phyloP scores from a whole-genome alignment of 2,888 invertebrate genomes.

The Macrophya annulata region DNA sequence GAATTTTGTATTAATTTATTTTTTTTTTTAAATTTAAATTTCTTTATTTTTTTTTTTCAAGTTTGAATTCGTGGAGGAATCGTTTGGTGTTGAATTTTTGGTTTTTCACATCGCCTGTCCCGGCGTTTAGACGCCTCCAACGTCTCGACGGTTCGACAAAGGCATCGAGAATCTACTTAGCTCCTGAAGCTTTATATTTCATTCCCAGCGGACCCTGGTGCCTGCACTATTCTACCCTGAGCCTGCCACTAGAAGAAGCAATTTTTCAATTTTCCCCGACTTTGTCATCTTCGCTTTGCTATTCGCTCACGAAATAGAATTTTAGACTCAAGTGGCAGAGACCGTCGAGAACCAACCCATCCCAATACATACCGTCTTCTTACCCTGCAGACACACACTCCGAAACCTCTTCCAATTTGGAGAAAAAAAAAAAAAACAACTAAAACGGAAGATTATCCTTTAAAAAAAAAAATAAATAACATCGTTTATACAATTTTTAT shows the following conservation, averaged over 20 bases:
- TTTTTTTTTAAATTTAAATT: background rate
- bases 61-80: background rate
- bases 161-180: conserved; percentile 75
- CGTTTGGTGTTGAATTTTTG: conserved; percentile 1
- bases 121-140: conserved; percentile 1
- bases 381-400: conserved; percentile 9
- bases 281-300: conserved; percentile 79
- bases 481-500: background rate
- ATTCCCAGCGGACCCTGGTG: conserved; percentile 66
- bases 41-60: background rate
- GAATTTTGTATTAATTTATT: background rate
- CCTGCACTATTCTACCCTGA: conserved; percentile 34
- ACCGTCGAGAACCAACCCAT: conserved; percentile 56
- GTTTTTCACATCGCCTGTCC: background rate
- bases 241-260: conserved; percentile 72
- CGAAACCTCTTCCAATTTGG: background rate
- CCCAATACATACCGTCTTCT: background rate
- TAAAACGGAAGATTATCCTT: background rate
- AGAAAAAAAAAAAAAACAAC: background rate
- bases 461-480: background rate
- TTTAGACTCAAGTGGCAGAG: conserved; percentile 70
- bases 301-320: conserved; percentile 77
- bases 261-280: conserved; percentile 79
- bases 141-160: conserved; percentile 65
- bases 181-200: conserved; percentile 66